These are phyloP conservation scores for Metridium senile DNA, from an alignment of 92 coral and sea anemone genomes.

Conservation along the genomic window DNA sequence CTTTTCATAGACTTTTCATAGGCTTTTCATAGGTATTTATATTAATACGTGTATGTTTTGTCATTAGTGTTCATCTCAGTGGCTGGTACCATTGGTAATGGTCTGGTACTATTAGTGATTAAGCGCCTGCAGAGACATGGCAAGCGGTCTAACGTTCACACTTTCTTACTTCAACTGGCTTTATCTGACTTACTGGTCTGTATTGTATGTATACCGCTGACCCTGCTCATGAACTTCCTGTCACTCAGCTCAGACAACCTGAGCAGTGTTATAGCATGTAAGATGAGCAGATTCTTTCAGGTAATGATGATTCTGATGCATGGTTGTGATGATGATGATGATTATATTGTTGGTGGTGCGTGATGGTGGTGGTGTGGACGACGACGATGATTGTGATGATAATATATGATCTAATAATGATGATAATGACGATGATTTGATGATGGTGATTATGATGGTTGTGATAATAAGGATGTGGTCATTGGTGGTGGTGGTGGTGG, in stretches of 20 bases:
- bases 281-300: slow-evolving; percentile 57
- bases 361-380: neutral
- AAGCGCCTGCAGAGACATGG: slow-evolving; percentile 50
- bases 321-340: too few relatives aligned
- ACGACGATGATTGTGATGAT: too few relatives aligned
- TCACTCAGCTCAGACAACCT: slow-evolving; percentile 21
- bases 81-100: slow-evolving; percentile 51
- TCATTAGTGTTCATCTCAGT: slow-evolving; percentile 40
- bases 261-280: slow-evolving; percentile 45
- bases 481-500: too few relatives aligned
- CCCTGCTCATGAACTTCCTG: slow-evolving; percentile 50
- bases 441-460: too few relatives aligned
- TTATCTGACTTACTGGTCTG: slow-evolving; percentile 60
- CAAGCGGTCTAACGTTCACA: slow-evolving; percentile 41
- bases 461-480: too few relatives aligned
- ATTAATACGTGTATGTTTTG: neutral
- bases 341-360: neutral
- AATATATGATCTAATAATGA: too few relatives aligned
- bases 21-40: too few relatives aligned
- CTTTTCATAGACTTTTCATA: too few relatives aligned
- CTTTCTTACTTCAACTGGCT: slow-evolving; percentile 57
- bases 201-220: slow-evolving; percentile 63
- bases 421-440: too few relatives aligned
- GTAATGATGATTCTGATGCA: slow-evolving; percentile 13
- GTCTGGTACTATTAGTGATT: slow-evolving; percentile 44